Conservation (phyloP, 2,797 vertebrate genomes). For the Champsocephalus esox region DNA sequence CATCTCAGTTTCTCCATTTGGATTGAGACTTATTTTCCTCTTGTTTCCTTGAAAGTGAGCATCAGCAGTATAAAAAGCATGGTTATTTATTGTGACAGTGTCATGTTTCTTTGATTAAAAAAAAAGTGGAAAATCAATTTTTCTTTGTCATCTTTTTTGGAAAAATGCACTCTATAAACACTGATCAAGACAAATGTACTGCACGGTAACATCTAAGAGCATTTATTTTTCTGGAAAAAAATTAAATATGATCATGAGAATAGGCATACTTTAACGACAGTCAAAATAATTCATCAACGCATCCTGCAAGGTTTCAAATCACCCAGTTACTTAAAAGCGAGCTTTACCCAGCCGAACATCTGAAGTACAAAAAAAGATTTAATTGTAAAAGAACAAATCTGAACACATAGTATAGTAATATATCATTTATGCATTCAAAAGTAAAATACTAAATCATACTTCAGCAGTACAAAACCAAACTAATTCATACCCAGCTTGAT, state of each 20-base stretch:
- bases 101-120: constrained; percentile 88
- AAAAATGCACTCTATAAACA: constrained; percentile 8
- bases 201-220: constrained; percentile 87
- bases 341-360: constrained; percentile 41
- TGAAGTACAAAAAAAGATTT: constrained; percentile 58
- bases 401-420: constrained; percentile 52
- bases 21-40: constrained; percentile 67
- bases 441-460: constrained; percentile 32
- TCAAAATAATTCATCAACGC: constrained; percentile 75
- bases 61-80: constrained; percentile 84
- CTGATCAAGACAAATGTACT: constrained; percentile 43
- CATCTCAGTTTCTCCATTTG: constrained; percentile 75
- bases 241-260: constrained; percentile 89
- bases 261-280: constrained; percentile 86
- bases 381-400: constrained; percentile 54
- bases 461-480: constrained; percentile 35
- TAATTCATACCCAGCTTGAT: constrained; percentile 19
- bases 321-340: constrained; percentile 42
- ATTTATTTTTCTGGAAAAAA: constrained; percentile 92
- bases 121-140: constrained; percentile 63
- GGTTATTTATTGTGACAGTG: constrained; percentile 90
- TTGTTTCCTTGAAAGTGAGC: constrained; percentile 72
- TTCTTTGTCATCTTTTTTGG: constrained; percentile 8
- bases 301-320: constrained; percentile 38
- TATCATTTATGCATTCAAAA: constrained; percentile 62